A percentile compares a stretch with the other conserved stretches of the same genome.
Conservation (phyloP, 2,888 invertebrate species). For the Cybosia mesomella region DNA sequence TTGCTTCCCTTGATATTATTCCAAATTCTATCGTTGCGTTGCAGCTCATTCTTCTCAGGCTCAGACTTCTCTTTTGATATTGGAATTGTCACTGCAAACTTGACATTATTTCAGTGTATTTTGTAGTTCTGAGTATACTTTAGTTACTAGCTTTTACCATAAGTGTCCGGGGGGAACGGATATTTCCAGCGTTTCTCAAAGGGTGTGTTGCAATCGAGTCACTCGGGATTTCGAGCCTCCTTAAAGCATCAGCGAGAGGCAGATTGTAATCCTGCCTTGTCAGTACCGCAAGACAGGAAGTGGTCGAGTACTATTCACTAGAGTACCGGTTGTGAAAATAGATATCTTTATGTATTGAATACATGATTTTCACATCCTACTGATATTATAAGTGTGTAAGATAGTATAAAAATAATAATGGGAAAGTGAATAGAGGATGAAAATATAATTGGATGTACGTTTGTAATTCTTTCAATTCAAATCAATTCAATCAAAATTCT, state of each 20-base stretch:
- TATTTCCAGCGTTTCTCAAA: slow-evolving; percentile 68
- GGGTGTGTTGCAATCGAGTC: slow-evolving; percentile 65
- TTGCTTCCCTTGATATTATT: not conserved
- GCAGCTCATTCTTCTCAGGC: too few species aligned
- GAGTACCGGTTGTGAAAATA: slow-evolving; percentile 29
- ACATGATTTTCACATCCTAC: slow-evolving; percentile 4
- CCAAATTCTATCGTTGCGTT: not conserved
- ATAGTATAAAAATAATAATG: not conserved
- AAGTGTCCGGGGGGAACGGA: slow-evolving; percentile 54
- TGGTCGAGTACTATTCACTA: slow-evolving; percentile 56
- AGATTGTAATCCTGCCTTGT: slow-evolving; percentile 76
- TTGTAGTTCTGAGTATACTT: slow-evolving; percentile 52
- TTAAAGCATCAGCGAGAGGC: slow-evolving; percentile 63
- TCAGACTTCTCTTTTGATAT: not conserved
- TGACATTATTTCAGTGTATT: slow-evolving; percentile 45
- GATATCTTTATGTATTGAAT: not conserved
- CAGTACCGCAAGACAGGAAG: slow-evolving; percentile 64
- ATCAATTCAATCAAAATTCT: too few species aligned
- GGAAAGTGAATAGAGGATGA: not conserved
- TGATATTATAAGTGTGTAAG: not conserved
- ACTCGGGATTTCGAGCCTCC: slow-evolving; percentile 66
- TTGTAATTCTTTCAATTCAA: not conserved
- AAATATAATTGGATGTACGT: not conserved
- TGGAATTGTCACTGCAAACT: slow-evolving; percentile 26
- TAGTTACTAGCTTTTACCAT: slow-evolving; percentile 55